phyloP scores from a whole-genome alignment of 2,113 vertebrate genomes.

The Rhabdomys dilectus region DNA sequence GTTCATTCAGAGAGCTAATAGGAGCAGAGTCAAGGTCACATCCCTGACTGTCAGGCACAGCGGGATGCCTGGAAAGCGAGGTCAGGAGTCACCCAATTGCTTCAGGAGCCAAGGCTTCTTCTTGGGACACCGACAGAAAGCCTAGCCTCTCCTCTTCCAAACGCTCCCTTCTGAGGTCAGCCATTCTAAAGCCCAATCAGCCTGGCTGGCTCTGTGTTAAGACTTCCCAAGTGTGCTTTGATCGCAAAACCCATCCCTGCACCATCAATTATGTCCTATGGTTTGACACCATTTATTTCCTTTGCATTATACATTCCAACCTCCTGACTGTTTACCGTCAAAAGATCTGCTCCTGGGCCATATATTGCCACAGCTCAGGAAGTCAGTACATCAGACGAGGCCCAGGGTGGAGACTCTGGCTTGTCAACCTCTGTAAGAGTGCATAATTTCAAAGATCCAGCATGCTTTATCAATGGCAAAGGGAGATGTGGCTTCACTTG shows the following conservation, averaged over 20 bases:
- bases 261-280: constrained; percentile 84
- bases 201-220: constrained; percentile 62
- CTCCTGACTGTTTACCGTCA: constrained; percentile 88
- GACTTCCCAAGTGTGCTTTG: constrained; percentile 67
- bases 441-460: constrained; percentile 53
- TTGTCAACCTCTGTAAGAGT: constrained; percentile 48
- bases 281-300: constrained; percentile 88
- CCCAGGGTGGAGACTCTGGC: constrained; percentile 75
- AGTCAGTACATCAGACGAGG: constrained; percentile 82
- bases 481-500: neutral
- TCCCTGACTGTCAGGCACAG: neutral
- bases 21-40: neutral
- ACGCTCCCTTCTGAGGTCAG: neutral
- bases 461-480: neutral
- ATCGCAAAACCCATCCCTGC: constrained; percentile 75
- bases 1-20: neutral
- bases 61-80: neutral
- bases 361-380: constrained; percentile 83
- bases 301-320: constrained; percentile 85
- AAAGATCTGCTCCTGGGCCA: constrained; percentile 84
- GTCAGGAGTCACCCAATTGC: neutral
- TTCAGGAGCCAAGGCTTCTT: neutral
- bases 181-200: constrained; percentile 6
- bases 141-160: neutral
- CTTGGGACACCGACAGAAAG: neutral